phyloP scores from a whole-genome alignment of 2,888 invertebrate species.

The Xylota segnis region DNA sequence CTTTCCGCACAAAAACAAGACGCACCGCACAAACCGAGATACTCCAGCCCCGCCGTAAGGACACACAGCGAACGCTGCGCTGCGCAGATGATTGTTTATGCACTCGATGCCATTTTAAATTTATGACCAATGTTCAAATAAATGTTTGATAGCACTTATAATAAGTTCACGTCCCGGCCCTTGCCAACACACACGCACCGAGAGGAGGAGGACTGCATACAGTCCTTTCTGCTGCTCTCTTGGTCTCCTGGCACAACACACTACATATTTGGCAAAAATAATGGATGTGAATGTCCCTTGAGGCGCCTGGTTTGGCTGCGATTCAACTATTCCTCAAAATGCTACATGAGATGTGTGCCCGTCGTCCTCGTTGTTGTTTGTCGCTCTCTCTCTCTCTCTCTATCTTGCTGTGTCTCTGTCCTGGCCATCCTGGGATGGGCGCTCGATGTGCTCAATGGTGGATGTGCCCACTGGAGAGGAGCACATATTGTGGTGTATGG shows the following conservation, averaged over 20 bases:
- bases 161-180: constrained; percentile 68
- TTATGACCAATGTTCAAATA: constrained; percentile 78
- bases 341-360: constrained; percentile 68
- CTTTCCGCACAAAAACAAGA: constrained; percentile 36
- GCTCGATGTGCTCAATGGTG: constrained; percentile 4
- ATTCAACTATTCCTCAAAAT: constrained; percentile 76
- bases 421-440: constrained; percentile 62
- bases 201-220: constrained; percentile 13
- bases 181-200: constrained; percentile 36
- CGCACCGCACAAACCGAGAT: constrained; percentile 3
- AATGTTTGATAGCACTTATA: constrained; percentile 78
- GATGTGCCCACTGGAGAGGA: constrained; percentile 45
- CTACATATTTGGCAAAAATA: constrained; percentile 77
- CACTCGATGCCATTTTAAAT: constrained; percentile 77
- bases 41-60: constrained; percentile 53
- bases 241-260: constrained; percentile 52
- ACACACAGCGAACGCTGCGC: constrained; percentile 51
- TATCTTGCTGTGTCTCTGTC: constrained; percentile 11
- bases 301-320: constrained; percentile 77
- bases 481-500: constrained; percentile 70
- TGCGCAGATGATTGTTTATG: constrained; percentile 74
- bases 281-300: constrained; percentile 77
- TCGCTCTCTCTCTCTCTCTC: constrained; percentile 16
- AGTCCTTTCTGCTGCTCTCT: constrained; percentile 55
- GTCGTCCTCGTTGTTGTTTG: constrained; percentile 32